A percentile compares a stretch with the other conserved stretches of the same genome.
These are phyloP conservation scores for Pandemis heparana DNA, from an alignment of 2,888 invertebrate species.

Conservation along the genomic window DNA sequence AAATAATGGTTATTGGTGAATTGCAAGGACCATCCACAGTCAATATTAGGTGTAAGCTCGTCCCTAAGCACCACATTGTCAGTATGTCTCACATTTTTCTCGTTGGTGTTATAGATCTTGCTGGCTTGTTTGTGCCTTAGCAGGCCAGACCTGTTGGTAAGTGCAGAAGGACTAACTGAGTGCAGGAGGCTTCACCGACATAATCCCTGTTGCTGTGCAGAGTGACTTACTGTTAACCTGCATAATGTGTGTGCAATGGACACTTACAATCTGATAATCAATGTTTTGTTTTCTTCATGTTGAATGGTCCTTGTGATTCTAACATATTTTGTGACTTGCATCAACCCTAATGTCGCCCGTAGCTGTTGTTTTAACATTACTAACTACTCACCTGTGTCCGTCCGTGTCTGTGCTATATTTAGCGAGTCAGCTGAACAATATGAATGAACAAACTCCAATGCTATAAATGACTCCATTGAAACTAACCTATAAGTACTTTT, in stretches of 20 bases:
- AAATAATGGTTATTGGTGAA: constrained; percentile 79
- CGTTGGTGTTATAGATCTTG: constrained; percentile 89
- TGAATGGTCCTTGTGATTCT: constrained; percentile 86
- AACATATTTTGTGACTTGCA: constrained; percentile 61
- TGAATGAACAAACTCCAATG: constrained; percentile 37
- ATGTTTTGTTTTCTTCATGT: constrained; percentile 74
- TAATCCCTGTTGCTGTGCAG: constrained; percentile 77
- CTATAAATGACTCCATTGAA: constrained; percentile 13
- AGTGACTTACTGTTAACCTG: constrained; percentile 77
- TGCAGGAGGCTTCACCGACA: constrained; percentile 77
- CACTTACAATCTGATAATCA: constrained; percentile 58
- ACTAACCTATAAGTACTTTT: constrained; percentile 29
- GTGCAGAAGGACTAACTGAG: constrained; percentile 78
- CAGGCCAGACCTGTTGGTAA: constrained; percentile 91
- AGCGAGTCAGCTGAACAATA: constrained; percentile 45
- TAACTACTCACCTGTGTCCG: constrained; percentile 50
- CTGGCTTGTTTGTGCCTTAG: constrained; percentile 91
- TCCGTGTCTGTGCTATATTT: constrained; percentile 44
- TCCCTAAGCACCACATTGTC: constrained; percentile 80
- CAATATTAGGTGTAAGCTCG: constrained; percentile 71
- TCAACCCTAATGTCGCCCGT: constrained; percentile 47
- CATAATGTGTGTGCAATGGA: constrained; percentile 83
- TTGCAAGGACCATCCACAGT: constrained; percentile 83
- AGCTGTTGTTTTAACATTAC: constrained; percentile 57
- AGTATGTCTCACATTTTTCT: constrained; percentile 78